A percentile compares a stretch with the other conserved stretches of the same genome.
phyloP scores from a whole-genome alignment of 2,797 vertebrate genomes.

The Aeoliscus strigatus region DNA sequence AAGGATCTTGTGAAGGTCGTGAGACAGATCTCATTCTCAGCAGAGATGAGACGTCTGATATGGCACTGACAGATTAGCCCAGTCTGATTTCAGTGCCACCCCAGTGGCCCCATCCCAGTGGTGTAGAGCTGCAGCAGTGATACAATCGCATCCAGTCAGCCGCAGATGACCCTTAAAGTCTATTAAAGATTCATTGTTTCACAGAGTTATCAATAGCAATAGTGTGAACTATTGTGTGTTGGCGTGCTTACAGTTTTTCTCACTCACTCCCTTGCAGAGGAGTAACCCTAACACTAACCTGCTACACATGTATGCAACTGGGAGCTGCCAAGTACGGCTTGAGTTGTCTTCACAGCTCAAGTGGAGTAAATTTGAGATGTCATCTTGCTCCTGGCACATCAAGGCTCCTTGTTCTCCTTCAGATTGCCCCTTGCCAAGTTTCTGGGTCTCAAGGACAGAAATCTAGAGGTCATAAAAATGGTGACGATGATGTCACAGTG shows the following conservation, averaged over 20 bases:
- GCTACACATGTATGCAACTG: slow-evolving; percentile 17
- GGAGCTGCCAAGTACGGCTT: slow-evolving; percentile 22
- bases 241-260: slow-evolving; percentile 11
- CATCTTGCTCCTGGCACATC: slow-evolving; percentile 28
- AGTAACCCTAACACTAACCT: slow-evolving; percentile 24
- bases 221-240: slow-evolving; percentile 10
- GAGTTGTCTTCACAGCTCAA: slow-evolving; percentile 35
- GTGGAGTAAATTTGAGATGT: slow-evolving; percentile 25
- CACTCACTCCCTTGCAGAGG: slow-evolving; percentile 3
- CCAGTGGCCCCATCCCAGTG: slow-evolving; percentile 46
- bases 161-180: slow-evolving; percentile 54
- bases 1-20: slow-evolving; percentile 72
- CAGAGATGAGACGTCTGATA: slow-evolving; percentile 68
- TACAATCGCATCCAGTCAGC: slow-evolving; percentile 53
- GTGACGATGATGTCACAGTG: slow-evolving; percentile 14
- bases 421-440: background rate
- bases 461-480: slow-evolving; percentile 31
- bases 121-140: slow-evolving; percentile 59
- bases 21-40: slow-evolving; percentile 70
- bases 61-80: slow-evolving; percentile 57
- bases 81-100: slow-evolving; percentile 47
- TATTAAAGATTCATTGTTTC: slow-evolving; percentile 54
- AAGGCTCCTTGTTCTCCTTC: slow-evolving; percentile 13
- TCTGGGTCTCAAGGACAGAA: slow-evolving; percentile 38
- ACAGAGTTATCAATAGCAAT: slow-evolving; percentile 17